Evolutionary conservation across 1,140 invertebrate genomes (phyloP).

Genomic region (Trypoxylus dichotomus): DNA sequence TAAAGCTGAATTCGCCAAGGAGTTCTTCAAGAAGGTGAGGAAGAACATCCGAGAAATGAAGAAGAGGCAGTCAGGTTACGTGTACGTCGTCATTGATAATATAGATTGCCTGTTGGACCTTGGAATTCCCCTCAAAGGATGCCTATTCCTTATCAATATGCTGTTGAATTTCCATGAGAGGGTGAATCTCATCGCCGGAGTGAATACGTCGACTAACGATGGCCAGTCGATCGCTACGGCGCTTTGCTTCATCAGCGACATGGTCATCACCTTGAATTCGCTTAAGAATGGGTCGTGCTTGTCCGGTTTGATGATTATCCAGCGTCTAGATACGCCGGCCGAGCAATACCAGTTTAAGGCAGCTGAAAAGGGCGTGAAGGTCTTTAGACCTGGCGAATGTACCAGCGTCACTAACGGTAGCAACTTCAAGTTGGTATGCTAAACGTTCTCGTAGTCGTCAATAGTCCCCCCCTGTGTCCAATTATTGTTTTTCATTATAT

Average conservation of each 20-base stretch:
- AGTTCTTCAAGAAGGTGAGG: slow-evolving; percentile 45
- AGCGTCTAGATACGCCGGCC: slow-evolving; percentile 51
- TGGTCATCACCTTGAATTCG: slow-evolving; percentile 62
- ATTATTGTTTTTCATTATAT: too few species aligned
- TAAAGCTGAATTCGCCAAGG: slow-evolving; percentile 48
- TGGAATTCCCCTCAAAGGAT: slow-evolving; percentile 57
- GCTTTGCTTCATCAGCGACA: slow-evolving; percentile 63
- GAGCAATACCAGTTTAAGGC: slow-evolving; percentile 19
- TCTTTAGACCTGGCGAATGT: slow-evolving; percentile 3
- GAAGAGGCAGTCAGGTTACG: slow-evolving; percentile 35
- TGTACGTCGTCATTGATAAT: slow-evolving; percentile 68
- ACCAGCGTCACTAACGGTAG: neutral
- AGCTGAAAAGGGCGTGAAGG: neutral
- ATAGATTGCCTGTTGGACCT: slow-evolving; percentile 69
- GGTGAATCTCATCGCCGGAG: slow-evolving; percentile 51
- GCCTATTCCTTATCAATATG: slow-evolving; percentile 60
- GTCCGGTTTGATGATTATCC: slow-evolving; percentile 65
- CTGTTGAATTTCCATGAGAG: slow-evolving; percentile 52
- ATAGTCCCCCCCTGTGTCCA: too few species aligned
- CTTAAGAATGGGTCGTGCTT: slow-evolving; percentile 70
- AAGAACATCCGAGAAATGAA: slow-evolving; percentile 38
- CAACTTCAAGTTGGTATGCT: neutral
- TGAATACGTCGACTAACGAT: slow-evolving; percentile 55
- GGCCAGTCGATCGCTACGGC: slow-evolving; percentile 59
- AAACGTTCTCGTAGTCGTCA: neutral